Conservation (phyloP, 64 coral and sea anemone species). For the Catalaphyllia jardinei region DNA sequence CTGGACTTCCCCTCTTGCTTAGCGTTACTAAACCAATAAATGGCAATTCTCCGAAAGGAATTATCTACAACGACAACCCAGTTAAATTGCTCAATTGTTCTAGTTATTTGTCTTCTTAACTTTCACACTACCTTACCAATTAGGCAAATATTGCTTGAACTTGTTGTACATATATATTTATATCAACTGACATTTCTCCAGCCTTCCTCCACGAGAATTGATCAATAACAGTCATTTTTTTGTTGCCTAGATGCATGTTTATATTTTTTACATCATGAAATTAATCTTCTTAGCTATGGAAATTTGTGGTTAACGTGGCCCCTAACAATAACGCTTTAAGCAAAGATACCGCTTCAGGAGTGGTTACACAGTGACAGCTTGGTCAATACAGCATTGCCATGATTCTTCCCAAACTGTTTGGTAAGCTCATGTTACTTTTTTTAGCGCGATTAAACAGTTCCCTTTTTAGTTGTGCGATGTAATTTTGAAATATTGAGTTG, state of each 20-base stretch:
- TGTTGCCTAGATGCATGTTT: background rate
- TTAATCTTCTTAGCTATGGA: background rate
- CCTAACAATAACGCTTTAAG: background rate
- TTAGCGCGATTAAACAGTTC: background rate
- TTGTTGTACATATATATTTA: too few species aligned
- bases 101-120: too few species aligned
- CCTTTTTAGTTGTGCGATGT: background rate
- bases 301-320: background rate
- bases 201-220: too few species aligned
- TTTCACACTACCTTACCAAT: too few species aligned
- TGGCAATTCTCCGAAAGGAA: too few species aligned
- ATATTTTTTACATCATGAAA: background rate
- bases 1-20: too few species aligned
- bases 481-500: background rate
- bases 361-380: conserved; percentile 29
- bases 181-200: too few species aligned
- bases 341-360: background rate
- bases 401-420: background rate
- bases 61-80: too few species aligned
- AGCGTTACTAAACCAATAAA: too few species aligned
- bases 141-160: too few species aligned
- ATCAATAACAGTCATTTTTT: background rate
- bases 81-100: too few species aligned
- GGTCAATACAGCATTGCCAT: background rate
- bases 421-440: background rate